Evolutionary conservation across 2,888 invertebrate species (phyloP).

Genomic region (Phortica okadai): DNA sequence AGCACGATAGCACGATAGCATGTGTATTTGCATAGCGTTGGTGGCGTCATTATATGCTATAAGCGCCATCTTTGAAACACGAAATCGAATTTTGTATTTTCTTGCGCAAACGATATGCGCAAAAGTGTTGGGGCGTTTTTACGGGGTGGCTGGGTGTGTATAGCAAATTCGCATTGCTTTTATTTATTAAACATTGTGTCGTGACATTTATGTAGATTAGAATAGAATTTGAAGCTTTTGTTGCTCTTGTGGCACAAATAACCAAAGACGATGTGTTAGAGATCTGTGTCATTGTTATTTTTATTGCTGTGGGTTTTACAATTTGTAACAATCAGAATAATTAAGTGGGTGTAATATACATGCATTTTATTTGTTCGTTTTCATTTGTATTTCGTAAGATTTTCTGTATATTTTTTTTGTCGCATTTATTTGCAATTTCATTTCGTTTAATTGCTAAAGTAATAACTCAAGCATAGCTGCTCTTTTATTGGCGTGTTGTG

Average conservation of each 20-base stretch:
- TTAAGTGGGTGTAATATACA: constrained; percentile 21
- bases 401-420: background rate
- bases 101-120: background rate
- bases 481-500: background rate
- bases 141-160: background rate
- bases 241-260: too few relatives aligned
- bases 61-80: background rate
- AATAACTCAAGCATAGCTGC: background rate
- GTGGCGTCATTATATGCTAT: background rate
- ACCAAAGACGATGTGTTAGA: too few relatives aligned
- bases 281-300: background rate
- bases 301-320: constrained; percentile 2
- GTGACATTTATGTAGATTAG: constrained; percentile 22
- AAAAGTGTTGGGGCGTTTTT: background rate
- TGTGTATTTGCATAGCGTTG: constrained; percentile 1
- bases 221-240: background rate
- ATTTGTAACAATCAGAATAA: constrained; percentile 24
- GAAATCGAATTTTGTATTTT: background rate
- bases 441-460: background rate
- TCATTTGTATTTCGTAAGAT: constrained; percentile 11
- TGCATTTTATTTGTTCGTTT: constrained; percentile 4
- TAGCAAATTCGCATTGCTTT: constrained; percentile 2
- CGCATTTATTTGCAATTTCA: background rate
- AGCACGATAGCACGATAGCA: background rate
- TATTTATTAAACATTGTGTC: constrained; percentile 6